These are phyloP conservation scores for Amia ocellicauda DNA, from an alignment of 2,113 vertebrate species.

Conservation along the genomic window DNA sequence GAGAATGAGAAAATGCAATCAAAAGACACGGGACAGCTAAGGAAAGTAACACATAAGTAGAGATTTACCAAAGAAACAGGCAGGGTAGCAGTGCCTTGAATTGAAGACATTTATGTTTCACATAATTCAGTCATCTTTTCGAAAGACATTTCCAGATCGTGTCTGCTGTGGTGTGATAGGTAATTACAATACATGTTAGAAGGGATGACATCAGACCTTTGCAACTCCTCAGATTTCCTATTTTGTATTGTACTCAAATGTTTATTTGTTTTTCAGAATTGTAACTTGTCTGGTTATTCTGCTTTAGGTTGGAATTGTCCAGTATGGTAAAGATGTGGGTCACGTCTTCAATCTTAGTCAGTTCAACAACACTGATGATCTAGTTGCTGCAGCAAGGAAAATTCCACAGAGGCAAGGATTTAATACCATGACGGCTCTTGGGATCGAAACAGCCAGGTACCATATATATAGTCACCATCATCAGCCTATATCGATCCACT, in stretches of 20 bases:
- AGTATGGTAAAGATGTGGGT: constrained; percentile 82
- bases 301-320: constrained; percentile 88
- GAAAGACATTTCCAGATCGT: constrained; percentile 39
- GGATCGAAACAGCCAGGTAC: constrained; percentile 89
- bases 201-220: constrained; percentile 46
- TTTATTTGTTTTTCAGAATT: not conserved
- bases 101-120: too few relatives aligned
- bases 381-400: constrained; percentile 60
- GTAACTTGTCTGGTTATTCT: not conserved
- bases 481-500: too few relatives aligned
- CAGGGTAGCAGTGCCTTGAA: too few relatives aligned
- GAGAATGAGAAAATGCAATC: too few relatives aligned
- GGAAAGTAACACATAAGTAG: too few relatives aligned
- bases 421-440: constrained; percentile 85
- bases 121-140: too few relatives aligned
- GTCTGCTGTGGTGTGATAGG: constrained; percentile 54
- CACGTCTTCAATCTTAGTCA: constrained; percentile 88
- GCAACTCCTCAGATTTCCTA: constrained; percentile 35
- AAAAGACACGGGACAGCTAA: too few relatives aligned
- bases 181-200: constrained; percentile 42
- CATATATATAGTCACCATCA: too few relatives aligned
- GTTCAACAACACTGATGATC: constrained; percentile 69
- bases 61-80: too few relatives aligned
- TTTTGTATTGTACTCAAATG: not conserved
- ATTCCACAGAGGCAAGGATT: constrained; percentile 78